phyloP scores from a whole-genome alignment of 1,140 invertebrate genomes.

The Cydia amplana region DNA sequence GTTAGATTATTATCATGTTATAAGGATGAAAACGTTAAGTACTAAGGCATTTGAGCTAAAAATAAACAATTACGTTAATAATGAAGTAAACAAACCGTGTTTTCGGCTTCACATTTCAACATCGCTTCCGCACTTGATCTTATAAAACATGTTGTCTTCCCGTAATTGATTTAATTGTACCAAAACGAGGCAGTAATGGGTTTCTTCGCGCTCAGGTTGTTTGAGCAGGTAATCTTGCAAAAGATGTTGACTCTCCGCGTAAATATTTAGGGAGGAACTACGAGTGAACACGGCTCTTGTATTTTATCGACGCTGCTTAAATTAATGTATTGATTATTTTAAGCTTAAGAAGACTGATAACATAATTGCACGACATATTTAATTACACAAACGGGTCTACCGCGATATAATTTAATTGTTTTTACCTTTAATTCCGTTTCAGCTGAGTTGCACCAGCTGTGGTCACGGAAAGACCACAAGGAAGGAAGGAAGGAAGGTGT shows the following conservation, averaged over 20 bases:
- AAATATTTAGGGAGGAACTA: constrained; percentile 20
- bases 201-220: constrained; percentile 11
- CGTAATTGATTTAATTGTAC: constrained; percentile 31
- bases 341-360: too few species aligned
- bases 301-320: not conserved
- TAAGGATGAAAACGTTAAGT: too few species aligned
- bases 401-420: too few species aligned
- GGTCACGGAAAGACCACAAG: too few species aligned
- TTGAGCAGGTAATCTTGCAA: constrained; percentile 32
- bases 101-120: not conserved
- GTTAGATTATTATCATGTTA: too few species aligned
- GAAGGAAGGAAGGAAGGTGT: too few species aligned
- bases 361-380: too few species aligned
- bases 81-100: not conserved
- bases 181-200: constrained; percentile 21
- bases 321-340: not conserved
- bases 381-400: too few species aligned
- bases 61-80: not conserved
- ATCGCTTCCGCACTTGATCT: not conserved
- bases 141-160: constrained; percentile 25
- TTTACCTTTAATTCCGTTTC: too few species aligned
- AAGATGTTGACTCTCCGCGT: constrained; percentile 16
- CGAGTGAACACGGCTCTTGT: not conserved
- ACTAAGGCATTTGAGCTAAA: not conserved
- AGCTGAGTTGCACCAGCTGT: too few species aligned